These are phyloP conservation scores for Pectinophora gossypiella DNA, from an alignment of 1,140 invertebrate genomes.

Conservation along the genomic window DNA sequence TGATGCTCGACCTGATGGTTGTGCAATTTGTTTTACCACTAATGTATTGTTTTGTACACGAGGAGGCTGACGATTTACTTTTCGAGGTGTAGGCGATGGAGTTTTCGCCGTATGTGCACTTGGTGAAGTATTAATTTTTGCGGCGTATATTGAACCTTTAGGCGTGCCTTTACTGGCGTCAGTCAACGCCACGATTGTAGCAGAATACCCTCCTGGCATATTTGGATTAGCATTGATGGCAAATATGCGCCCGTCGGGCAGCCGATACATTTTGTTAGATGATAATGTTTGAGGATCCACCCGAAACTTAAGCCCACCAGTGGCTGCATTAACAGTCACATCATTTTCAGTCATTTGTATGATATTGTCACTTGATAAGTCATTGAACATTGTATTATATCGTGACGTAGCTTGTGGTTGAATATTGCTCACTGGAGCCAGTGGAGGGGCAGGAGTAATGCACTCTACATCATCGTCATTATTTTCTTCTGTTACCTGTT, in stretches of 20 bases:
- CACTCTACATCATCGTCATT: slow-evolving; percentile 69
- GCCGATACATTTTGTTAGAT: slow-evolving; percentile 70
- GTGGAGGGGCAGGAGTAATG: slow-evolving; percentile 45
- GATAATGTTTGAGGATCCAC: slow-evolving; percentile 71
- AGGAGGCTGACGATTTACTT: slow-evolving; percentile 11
- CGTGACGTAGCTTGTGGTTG: too few relatives aligned
- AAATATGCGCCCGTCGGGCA: slow-evolving; percentile 71
- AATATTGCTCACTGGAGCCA: neutral
- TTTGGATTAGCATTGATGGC: slow-evolving; percentile 67
- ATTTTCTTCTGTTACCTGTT: slow-evolving; percentile 55
- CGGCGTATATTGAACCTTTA: slow-evolving; percentile 46
- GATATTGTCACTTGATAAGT: slow-evolving; percentile 51
- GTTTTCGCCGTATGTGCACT: slow-evolving; percentile 25
- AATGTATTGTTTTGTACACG: slow-evolving; percentile 5
- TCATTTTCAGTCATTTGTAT: slow-evolving; percentile 73
- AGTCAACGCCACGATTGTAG: slow-evolving; percentile 66
- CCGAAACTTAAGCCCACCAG: slow-evolving; percentile 68
- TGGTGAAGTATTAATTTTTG: too few relatives aligned
- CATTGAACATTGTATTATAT: too few relatives aligned
- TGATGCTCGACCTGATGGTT: too few relatives aligned
- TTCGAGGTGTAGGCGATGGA: slow-evolving; percentile 4
- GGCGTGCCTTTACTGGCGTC: slow-evolving; percentile 29
- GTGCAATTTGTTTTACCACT: neutral
- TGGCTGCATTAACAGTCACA: slow-evolving; percentile 62
- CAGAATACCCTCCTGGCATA: slow-evolving; percentile 72